phyloP scores from a whole-genome alignment of 2,797 vertebrate genomes.

The Brachymystax lenok region DNA sequence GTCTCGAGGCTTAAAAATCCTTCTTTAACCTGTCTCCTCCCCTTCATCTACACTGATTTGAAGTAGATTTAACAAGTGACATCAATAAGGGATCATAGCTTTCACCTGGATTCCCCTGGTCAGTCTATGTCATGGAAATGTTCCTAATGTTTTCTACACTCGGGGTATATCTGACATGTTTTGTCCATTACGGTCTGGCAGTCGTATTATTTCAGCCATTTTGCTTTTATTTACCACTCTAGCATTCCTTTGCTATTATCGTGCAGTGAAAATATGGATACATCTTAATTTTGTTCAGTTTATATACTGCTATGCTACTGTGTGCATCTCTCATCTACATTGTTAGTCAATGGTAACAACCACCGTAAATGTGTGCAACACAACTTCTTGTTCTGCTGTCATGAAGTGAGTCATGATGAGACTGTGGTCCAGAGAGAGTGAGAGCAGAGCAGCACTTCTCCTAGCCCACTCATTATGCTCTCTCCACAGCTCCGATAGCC shows the following conservation, averaged over 20 bases:
- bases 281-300: conserved; percentile 1
- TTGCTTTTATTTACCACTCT: conserved; percentile 39
- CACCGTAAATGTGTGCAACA: conserved; percentile 19
- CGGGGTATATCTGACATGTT: conserved; percentile 11
- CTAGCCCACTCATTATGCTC: conserved; percentile 13
- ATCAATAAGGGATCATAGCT: too few relatives aligned
- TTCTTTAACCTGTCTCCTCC: too few relatives aligned
- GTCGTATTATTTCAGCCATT: conserved; percentile 31
- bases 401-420: conserved; percentile 24
- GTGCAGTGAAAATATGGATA: background rate
- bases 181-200: conserved; percentile 13
- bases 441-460: conserved; percentile 10
- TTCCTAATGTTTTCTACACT: too few relatives aligned
- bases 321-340: conserved; percentile 18
- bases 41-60: too few relatives aligned
- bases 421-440: conserved; percentile 16
- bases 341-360: conserved; percentile 19
- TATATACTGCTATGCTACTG: conserved; percentile 25
- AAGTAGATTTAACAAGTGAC: too few relatives aligned
- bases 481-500: conserved; percentile 90
- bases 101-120: too few relatives aligned
- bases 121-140: too few relatives aligned
- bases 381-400: too few relatives aligned
- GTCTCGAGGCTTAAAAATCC: too few relatives aligned
- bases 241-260: conserved; percentile 30